These are phyloP conservation scores for Drosophila virilis DNA, from an alignment of 1,140 invertebrate genomes.

Conservation along the genomic window DNA sequence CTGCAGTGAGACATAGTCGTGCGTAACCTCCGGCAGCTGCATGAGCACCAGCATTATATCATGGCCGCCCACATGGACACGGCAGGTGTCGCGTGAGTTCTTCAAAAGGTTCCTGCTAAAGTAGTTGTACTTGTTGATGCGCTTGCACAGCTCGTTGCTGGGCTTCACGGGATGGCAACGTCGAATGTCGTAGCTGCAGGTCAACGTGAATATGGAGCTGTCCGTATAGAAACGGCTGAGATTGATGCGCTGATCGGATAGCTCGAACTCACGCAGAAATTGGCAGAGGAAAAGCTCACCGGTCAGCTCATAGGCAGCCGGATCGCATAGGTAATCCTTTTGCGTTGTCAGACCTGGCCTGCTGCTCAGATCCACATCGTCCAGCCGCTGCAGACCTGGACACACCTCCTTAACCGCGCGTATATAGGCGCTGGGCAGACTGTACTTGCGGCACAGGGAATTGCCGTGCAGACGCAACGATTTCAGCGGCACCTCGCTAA, in stretches of 20 bases:
- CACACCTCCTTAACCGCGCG: constrained; percentile 84
- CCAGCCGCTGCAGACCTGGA: constrained; percentile 65
- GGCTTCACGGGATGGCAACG: constrained; percentile 16
- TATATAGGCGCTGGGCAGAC: constrained; percentile 84
- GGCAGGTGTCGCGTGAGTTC: constrained; percentile 36
- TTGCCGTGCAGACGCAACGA: constrained; percentile 85
- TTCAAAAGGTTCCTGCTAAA: constrained; percentile 49
- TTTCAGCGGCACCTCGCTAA: constrained; percentile 57
- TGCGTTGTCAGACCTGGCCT: constrained; percentile 49
- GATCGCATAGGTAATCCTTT: constrained; percentile 68
- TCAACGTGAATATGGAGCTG: constrained; percentile 65
- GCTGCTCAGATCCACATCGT: constrained; percentile 55
- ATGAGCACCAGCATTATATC: constrained; percentile 65
- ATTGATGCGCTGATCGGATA: constrained; percentile 30
- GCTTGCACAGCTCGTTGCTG: constrained; percentile 43
- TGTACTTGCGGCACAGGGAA: constrained; percentile 84
- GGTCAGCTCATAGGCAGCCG: constrained; percentile 63
- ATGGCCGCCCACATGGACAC: constrained; percentile 34
- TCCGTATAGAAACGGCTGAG: constrained; percentile 49
- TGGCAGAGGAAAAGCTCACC: constrained; percentile 55
- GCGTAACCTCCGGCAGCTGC: constrained; percentile 55
- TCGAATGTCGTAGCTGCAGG: constrained; percentile 53
- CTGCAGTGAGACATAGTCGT: constrained; percentile 68
- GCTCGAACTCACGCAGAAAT: constrained; percentile 59
- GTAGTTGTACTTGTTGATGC: constrained; percentile 57